Base-by-base conservation (phyloP, 2,888 invertebrate species). In the Pseudanteris insignis region DNA sequence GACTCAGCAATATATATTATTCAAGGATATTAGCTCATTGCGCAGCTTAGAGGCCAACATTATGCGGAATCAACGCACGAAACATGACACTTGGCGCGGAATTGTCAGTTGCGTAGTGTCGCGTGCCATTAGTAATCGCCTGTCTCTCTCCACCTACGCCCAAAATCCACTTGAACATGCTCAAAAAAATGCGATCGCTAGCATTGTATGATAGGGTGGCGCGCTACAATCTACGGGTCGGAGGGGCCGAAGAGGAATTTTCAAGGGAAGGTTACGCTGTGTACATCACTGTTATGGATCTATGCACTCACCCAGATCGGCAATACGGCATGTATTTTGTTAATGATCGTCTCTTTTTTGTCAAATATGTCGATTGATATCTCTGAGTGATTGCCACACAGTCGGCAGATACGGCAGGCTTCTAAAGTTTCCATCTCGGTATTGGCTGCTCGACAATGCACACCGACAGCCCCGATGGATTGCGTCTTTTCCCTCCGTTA, bases 351-450 rank as follows among this genome's bases (percentile, higher is more conserved):
- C 33, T 72, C 76, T 26, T 70, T 73, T 55, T 72, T 69, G 65
- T 74, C 75, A 62, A 78, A 78, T 46, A 79, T 75, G 53, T 78
- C 67, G 64, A 78, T 70, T 28, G 72, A 68, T 26, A 75, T 74
- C 32, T 71, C 76, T n/a, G 73, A 73, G 9, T 73, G 67, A 30
- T 75, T 73, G 44, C 78, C 78, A 61, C 78, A 78, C 21, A 78
- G 67, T 41, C 78, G 76, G 64, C 78, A 79, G 53, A 76, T 70
- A 43, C 72, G 71, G 44, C 76, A 76, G 28, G 69, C 68, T 36
- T 78, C 78, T 54, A 78, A 70, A 33, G 78, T 78, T 70, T 79
- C 78, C 78, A 79, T 79, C 48, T 47, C 64, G 44, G 29, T 25
- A 7, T 53, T 41, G 32, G 26, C 28, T 33, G 50, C 29, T 34